A percentile compares a stretch with the other conserved stretches of the same genome.
These are phyloP conservation scores for Glyptemys insculpta DNA, from an alignment of 2,797 vertebrate genomes.

Conservation along the genomic window DNA sequence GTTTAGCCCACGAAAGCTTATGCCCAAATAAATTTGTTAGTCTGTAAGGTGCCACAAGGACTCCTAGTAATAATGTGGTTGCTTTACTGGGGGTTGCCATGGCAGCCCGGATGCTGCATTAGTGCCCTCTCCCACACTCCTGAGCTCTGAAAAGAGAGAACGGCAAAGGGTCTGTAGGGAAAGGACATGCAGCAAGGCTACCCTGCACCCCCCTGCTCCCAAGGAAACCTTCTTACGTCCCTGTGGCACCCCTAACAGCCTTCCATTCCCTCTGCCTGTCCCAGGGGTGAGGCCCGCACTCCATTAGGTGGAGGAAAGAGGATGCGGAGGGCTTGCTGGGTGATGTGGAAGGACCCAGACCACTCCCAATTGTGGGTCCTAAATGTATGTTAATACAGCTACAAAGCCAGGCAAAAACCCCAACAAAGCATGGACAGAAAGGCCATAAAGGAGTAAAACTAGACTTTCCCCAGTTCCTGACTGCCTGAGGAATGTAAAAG, in stretches of 20 bases:
- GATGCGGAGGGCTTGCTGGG: background rate
- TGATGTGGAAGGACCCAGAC: background rate
- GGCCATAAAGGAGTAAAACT: fast-evolving
- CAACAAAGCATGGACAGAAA: background rate
- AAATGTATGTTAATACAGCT: background rate
- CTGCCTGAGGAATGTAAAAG: fast-evolving
- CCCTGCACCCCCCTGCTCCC: no score
- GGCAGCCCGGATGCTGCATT: background rate
- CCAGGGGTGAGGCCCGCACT: background rate
- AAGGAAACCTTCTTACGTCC: no score
- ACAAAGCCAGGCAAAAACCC: background rate
- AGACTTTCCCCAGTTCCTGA: background rate
- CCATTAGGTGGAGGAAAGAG: fast-evolving
- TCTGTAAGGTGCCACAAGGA: no score
- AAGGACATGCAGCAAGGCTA: background rate
- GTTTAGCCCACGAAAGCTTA: no score
- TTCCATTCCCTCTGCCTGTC: background rate
- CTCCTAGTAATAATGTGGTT: no score
- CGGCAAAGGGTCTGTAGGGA: background rate
- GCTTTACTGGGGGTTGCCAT: no score
- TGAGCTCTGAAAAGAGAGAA: background rate
- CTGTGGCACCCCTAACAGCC: background rate
- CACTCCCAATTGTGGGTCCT: background rate
- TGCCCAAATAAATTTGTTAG: no score
- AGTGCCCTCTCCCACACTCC: no score